Evolutionary conservation across 2,797 vertebrate species (phyloP).

Genomic region (Rhynchotus rufescens): DNA sequence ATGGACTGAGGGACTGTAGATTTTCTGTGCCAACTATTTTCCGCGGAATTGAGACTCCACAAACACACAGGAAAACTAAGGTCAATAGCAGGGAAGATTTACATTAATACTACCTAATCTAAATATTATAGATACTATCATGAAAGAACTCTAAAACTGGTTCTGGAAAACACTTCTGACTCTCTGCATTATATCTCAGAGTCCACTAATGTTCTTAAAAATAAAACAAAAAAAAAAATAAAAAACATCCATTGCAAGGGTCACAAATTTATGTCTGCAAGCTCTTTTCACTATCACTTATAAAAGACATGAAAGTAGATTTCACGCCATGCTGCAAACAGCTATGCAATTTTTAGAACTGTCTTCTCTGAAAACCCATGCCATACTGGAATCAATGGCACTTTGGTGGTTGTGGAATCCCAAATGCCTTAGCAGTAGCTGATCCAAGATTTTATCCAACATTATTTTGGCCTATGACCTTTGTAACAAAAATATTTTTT

Average conservation of each 20-base stretch:
- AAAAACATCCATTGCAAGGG: not conserved
- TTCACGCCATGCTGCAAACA: not conserved
- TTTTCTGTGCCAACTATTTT: not conserved
- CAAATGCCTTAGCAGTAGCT: not conserved
- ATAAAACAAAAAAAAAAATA: too few relatives aligned
- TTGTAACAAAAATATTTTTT: not conserved
- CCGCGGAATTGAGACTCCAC: not conserved
- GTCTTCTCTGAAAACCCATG: not conserved
- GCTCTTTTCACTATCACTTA: not conserved
- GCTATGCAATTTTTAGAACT: not conserved
- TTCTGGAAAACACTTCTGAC: not conserved
- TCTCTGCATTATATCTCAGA: not conserved
- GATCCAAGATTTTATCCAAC: not conserved
- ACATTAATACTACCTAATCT: not conserved
- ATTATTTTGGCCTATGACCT: not conserved
- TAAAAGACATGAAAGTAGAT: not conserved
- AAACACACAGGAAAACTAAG: not conserved
- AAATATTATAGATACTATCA: not conserved
- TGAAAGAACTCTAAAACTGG: not conserved
- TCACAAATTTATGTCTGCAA: not conserved
- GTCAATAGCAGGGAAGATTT: not conserved
- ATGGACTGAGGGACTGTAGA: not conserved
- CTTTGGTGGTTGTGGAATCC: not conserved
- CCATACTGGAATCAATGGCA: not conserved
- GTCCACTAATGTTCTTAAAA: not conserved